Conservation (phyloP, 2,888 invertebrate genomes). For the Nemotelus nigrinus region DNA sequence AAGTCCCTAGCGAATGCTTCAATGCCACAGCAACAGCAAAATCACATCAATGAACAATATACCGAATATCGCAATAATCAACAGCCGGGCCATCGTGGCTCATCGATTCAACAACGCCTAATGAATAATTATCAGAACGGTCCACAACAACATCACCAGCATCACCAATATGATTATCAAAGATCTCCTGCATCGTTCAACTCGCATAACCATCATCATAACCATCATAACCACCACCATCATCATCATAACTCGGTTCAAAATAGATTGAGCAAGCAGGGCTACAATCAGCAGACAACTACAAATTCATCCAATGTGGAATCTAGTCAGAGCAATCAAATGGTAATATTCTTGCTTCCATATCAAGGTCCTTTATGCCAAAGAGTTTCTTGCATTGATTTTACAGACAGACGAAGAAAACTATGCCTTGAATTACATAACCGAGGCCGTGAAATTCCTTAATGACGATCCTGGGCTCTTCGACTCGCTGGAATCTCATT, state of each 20-base stretch:
- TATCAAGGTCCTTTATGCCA: not conserved
- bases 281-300: constrained; percentile 45
- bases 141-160: constrained; percentile 24
- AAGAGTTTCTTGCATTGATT: not conserved
- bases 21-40: constrained; percentile 38
- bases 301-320: constrained; percentile 51
- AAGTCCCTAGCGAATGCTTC: constrained; percentile 1
- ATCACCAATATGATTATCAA: constrained; percentile 18
- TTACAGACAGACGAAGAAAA: constrained; percentile 59
- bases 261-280: constrained; percentile 54
- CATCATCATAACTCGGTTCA: constrained; percentile 53
- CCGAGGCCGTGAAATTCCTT: constrained; percentile 77
- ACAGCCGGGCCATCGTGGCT: constrained; percentile 6
- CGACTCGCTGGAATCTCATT: constrained; percentile 74
- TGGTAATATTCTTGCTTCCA: not conserved
- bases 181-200: constrained; percentile 23
- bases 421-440: constrained; percentile 69
- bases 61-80: constrained; percentile 4
- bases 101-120: constrained; percentile 10
- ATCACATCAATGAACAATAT: constrained; percentile 7
- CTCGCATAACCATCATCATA: not conserved
- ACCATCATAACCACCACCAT: not conserved
- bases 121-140: not conserved
- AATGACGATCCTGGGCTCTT: constrained; percentile 83
- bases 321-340: constrained; percentile 44